phyloP scores from a whole-genome alignment of 2,888 invertebrate species.

The Linnaemya vulpina region DNA sequence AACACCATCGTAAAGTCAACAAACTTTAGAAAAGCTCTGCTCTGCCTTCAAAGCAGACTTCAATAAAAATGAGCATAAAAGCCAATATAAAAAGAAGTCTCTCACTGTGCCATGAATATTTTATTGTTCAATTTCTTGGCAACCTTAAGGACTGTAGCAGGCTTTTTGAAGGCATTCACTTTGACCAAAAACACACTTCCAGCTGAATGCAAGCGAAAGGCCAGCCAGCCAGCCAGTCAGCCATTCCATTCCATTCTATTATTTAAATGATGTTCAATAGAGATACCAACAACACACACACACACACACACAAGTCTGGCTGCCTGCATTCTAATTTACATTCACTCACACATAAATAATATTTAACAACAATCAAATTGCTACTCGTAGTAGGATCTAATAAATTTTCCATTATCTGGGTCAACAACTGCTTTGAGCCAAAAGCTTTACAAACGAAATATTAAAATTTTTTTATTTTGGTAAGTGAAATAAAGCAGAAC shows the following conservation, averaged over 20 bases:
- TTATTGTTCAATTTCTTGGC: slow-evolving; percentile 49
- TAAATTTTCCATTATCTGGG: slow-evolving; percentile 70
- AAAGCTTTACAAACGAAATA: not conserved
- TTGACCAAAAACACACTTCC: not conserved
- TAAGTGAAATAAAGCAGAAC: slow-evolving; percentile 44
- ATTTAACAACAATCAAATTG: slow-evolving; percentile 51
- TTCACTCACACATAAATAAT: slow-evolving; percentile 53
- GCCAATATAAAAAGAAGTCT: not conserved
- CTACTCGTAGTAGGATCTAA: slow-evolving; percentile 61
- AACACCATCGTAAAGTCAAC: slow-evolving; percentile 30
- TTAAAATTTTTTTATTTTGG: not conserved
- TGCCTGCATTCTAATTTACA: slow-evolving; percentile 47
- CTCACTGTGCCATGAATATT: slow-evolving; percentile 23
- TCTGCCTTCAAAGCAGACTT: not conserved
- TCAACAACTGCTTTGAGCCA: slow-evolving; percentile 67
- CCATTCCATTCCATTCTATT: slow-evolving; percentile 41
- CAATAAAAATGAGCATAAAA: not conserved
- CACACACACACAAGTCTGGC: slow-evolving; percentile 5
- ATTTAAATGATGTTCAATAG: slow-evolving; percentile 45
- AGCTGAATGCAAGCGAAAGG: not conserved
- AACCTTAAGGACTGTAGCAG: slow-evolving; percentile 37
- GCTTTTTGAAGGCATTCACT: slow-evolving; percentile 22
- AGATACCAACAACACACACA: no score
- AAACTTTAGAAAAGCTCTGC: slow-evolving; percentile 14
- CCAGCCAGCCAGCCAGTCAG: not conserved